phyloP scores from a whole-genome alignment of 2,113 vertebrate species.

The Phycodurus eques region DNA sequence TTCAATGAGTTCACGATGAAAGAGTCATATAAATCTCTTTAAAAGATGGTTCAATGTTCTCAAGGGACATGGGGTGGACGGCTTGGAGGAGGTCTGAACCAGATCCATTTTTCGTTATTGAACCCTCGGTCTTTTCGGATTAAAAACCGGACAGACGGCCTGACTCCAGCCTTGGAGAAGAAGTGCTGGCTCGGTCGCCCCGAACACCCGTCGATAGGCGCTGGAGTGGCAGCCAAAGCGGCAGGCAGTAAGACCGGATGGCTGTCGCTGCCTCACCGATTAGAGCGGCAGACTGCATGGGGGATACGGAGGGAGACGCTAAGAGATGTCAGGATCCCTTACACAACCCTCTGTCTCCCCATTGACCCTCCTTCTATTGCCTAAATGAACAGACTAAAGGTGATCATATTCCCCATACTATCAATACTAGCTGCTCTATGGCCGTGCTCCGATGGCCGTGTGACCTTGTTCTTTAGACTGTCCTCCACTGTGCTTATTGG shows the following conservation, averaged over 20 bases:
- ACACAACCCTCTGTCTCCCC: slow-evolving; percentile 21
- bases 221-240: slow-evolving; percentile 64
- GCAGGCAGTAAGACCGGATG: slow-evolving; percentile 61
- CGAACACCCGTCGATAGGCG: slow-evolving; percentile 71
- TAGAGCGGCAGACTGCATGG: slow-evolving; percentile 50
- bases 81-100: not conserved
- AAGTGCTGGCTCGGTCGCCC: slow-evolving; percentile 63
- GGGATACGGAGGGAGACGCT: slow-evolving; percentile 28
- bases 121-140: slow-evolving; percentile 34
- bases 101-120: slow-evolving; percentile 1
- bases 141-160: slow-evolving; percentile 77
- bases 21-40: not conserved
- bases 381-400: slow-evolving; percentile 61
- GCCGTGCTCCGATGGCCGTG: slow-evolving; percentile 40
- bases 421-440: slow-evolving; percentile 66
- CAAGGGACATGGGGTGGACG: too few species aligned
- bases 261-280: slow-evolving; percentile 72
- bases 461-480: slow-evolving; percentile 52
- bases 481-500: slow-evolving; percentile 26
- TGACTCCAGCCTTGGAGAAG: slow-evolving; percentile 75
- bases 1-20: not conserved
- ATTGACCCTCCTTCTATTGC: slow-evolving; percentile 27
- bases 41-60: not conserved
- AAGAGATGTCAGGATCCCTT: slow-evolving; percentile 58
- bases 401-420: slow-evolving; percentile 72